Evolutionary conservation across 2,888 invertebrate species (phyloP).

Genomic region (Macaria liturata): DNA sequence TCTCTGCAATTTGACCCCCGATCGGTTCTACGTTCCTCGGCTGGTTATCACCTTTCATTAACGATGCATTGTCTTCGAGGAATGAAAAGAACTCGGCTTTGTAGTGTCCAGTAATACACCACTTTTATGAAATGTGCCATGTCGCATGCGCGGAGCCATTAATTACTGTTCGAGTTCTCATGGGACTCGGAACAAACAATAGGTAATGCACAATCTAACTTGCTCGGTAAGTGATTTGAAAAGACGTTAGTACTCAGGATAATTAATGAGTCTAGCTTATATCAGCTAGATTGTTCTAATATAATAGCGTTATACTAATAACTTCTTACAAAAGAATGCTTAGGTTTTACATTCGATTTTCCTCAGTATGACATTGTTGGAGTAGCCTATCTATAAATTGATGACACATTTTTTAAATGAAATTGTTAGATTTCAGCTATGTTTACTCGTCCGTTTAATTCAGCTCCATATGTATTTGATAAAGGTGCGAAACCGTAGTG

Average conservation of each 20-base stretch:
- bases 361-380: too few species aligned
- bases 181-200: constrained; percentile 29
- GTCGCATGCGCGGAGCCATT: background rate
- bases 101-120: too few species aligned
- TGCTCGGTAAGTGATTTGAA: too few species aligned
- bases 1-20: constrained; percentile 44
- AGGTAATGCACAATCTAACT: constrained; percentile 15
- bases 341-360: too few species aligned
- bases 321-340: too few species aligned
- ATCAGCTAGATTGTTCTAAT: too few species aligned
- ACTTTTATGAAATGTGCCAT: background rate
- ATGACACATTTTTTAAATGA: constrained; percentile 1
- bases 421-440: constrained; percentile 30
- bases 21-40: constrained; percentile 35
- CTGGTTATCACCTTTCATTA: constrained; percentile 36
- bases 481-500: constrained; percentile 26
- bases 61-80: background rate
- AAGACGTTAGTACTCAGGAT: too few species aligned
- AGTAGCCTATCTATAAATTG: background rate
- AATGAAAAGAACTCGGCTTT: too few species aligned
- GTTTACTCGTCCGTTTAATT: constrained; percentile 18
- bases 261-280: too few species aligned
- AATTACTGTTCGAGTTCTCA: constrained; percentile 16
- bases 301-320: too few species aligned
- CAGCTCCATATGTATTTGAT: constrained; percentile 23